phyloP scores from a whole-genome alignment of 2,113 vertebrate genomes.

The Chionodraco myersi region DNA sequence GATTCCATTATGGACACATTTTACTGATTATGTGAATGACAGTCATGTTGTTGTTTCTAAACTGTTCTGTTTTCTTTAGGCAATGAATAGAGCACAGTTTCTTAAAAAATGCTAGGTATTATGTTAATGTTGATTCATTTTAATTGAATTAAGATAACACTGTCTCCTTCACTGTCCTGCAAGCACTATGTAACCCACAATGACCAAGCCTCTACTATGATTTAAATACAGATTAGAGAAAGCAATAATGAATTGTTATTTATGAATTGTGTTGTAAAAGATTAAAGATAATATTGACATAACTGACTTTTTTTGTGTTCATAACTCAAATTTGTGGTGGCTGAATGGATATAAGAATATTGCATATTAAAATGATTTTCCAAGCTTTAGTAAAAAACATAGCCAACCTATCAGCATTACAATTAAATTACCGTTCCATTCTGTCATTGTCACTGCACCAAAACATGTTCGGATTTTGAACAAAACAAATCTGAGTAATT shows the following conservation, averaged over 20 bases:
- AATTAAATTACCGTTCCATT: no score
- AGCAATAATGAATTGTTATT: constrained; percentile 79
- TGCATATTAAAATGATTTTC: no score
- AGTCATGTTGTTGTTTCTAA: constrained; percentile 49
- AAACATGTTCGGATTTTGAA: no score
- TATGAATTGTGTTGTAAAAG: constrained; percentile 72
- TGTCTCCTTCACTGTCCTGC: constrained; percentile 72
- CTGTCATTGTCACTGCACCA: no score
- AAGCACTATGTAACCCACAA: constrained; percentile 68
- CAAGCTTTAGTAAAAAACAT: no score
- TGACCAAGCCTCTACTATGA: constrained; percentile 62
- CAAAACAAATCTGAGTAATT: no score
- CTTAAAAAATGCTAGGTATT: constrained; percentile 49
- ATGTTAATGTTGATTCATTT: constrained; percentile 65
- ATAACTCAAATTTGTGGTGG: no score
- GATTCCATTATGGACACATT: constrained; percentile 31
- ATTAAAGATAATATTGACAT: constrained; percentile 75
- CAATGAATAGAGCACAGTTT: constrained; percentile 48
- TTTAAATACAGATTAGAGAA: constrained; percentile 69
- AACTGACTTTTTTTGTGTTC: constrained; percentile 1
- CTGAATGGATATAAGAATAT: neutral
- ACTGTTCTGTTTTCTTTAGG: constrained; percentile 49
- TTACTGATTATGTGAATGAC: constrained; percentile 39
- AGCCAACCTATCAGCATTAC: no score
- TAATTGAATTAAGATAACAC: constrained; percentile 52